Evolutionary conservation across 2,888 invertebrate species (phyloP).

Genomic region (Lagria hirta): DNA sequence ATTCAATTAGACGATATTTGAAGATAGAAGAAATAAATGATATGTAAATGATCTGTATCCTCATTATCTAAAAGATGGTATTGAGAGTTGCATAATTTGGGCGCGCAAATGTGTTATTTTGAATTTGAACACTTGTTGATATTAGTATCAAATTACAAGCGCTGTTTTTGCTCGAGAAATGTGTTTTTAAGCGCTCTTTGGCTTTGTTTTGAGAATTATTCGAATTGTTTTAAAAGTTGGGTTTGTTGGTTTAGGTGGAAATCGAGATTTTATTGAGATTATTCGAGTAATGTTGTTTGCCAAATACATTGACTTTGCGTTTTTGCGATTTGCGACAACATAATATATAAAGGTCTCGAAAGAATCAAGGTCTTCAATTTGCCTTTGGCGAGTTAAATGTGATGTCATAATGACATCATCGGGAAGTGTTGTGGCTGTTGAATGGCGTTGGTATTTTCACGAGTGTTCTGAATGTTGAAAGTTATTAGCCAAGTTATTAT

Average conservation of each 20-base stretch:
- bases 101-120: conserved; percentile 2
- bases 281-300: background rate
- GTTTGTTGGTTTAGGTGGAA: background rate
- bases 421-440: conserved; percentile 50
- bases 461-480: conserved; percentile 26
- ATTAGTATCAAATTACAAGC: no score
- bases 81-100: conserved; percentile 7
- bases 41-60: conserved; percentile 15
- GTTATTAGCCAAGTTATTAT: no score
- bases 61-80: conserved; percentile 2
- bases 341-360: conserved; percentile 21
- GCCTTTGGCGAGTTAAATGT: conserved; percentile 53
- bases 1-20: no score
- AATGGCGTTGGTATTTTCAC: conserved; percentile 31
- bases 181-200: background rate
- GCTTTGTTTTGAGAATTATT: no score
- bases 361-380: conserved; percentile 52
- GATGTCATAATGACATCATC: conserved; percentile 59
- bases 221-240: conserved; percentile 7
- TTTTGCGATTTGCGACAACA: conserved; percentile 5
- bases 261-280: no score
- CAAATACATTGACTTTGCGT: background rate
- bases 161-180: no score
- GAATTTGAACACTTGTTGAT: conserved; percentile 15
- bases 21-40: conserved; percentile 23